Conservation (phyloP, 2,888 invertebrate genomes). For the Cheilosia variabilis region DNA sequence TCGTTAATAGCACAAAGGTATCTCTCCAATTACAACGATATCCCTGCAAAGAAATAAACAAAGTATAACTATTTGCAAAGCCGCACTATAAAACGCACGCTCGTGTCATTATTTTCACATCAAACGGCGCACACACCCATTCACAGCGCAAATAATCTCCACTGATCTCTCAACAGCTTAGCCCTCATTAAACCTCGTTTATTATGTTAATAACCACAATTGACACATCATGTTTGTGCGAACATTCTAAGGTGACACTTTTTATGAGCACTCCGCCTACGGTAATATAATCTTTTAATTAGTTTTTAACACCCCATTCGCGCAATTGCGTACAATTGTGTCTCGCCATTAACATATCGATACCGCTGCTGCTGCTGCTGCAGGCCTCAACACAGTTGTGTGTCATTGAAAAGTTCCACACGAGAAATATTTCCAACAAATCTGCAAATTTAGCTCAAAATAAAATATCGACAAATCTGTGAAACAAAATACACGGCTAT, state of each 20-base stretch:
- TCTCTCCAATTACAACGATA: no score
- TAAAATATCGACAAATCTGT: slow-evolving; percentile 29
- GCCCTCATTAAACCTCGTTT: slow-evolving; percentile 40
- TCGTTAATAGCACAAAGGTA: no score
- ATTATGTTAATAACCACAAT: slow-evolving; percentile 43
- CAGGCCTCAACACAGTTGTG: slow-evolving; percentile 3
- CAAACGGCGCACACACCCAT: background rate
- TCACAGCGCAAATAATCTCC: slow-evolving; percentile 6
- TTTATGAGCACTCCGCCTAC: slow-evolving; percentile 11
- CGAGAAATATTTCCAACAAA: no score
- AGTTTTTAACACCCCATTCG: slow-evolving; percentile 15
- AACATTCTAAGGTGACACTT: slow-evolving; percentile 42
- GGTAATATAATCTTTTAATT: slow-evolving; percentile 26
- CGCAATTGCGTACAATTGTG: slow-evolving; percentile 13
- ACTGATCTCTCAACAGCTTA: slow-evolving; percentile 24
- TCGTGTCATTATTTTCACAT: no score
- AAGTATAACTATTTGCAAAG: no score
- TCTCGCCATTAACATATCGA: slow-evolving; percentile 8
- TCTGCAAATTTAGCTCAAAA: background rate
- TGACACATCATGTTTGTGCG: slow-evolving; percentile 49
- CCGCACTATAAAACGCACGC: no score
- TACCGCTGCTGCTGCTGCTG: background rate
- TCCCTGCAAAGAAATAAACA: no score
- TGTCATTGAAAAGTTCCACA: slow-evolving; percentile 1
- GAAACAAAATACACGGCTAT: slow-evolving; percentile 49